Conservation (phyloP, 2,113 vertebrate genomes). For the Lipotes vexillifer region DNA sequence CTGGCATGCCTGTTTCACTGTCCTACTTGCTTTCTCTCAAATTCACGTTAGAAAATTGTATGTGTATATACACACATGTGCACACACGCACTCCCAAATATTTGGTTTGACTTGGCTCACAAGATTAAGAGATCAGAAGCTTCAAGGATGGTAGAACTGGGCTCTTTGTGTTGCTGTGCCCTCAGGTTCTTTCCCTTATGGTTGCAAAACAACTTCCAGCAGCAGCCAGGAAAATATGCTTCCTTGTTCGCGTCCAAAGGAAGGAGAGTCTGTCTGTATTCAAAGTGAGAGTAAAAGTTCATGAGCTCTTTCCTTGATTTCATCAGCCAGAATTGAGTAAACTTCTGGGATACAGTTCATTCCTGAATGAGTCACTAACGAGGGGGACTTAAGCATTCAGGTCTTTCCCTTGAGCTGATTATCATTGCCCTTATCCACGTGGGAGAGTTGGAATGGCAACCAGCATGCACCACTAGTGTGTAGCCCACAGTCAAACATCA, state of each 20-base stretch:
- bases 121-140: not conserved
- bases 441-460: not conserved
- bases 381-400: not conserved
- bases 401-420: not conserved
- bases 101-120: not conserved
- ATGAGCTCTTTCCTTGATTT: not conserved
- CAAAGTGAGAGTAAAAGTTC: not conserved
- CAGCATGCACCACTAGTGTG: not conserved
- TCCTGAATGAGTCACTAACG: not conserved
- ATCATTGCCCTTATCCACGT: not conserved
- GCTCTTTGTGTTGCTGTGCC: not conserved
- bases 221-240: not conserved
- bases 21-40: not conserved
- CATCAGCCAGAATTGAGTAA: not conserved
- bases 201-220: not conserved
- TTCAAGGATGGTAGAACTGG: not conserved
- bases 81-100: not conserved
- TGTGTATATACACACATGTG: no score
- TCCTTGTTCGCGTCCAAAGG: not conserved
- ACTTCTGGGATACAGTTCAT: not conserved
- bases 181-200: not conserved
- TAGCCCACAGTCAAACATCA: not conserved
- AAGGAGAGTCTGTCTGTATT: not conserved
- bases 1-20: not conserved
- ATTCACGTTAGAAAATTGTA: not conserved